Evolutionary conservation across 2,888 invertebrate genomes (phyloP), one percentile per base, ranked within the genome.

Genomic region (Diadegma fenestrale): DNA sequence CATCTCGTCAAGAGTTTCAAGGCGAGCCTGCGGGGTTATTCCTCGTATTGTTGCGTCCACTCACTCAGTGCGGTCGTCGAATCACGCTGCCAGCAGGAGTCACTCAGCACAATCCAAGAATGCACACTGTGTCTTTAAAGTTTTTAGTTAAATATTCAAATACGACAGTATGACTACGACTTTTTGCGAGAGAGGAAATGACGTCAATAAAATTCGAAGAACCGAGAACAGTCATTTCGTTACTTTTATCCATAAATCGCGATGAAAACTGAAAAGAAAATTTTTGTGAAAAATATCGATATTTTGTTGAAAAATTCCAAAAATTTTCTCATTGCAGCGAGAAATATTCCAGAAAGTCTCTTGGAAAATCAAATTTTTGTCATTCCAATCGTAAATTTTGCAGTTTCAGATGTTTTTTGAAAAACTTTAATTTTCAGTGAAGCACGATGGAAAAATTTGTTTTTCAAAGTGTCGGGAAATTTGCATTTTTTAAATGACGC

Each of bases 131-230:
- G 58, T 58, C 58, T 58, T 58, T 12, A 26, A 58, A 58, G 26
- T 58, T 26, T 58, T 22, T 14, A 14, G 14, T 12, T 14, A 26
- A 58, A 58, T 58, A 58, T 58, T 58, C 58, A 58, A 58, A 58
- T 58, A 12, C 26, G 26, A 26, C 4, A 5, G 14, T 26, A 58
- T 26, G 26, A 58, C 26, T 1, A 66, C 26, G 37, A 41, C 51
- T 26, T n/a, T n/a, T n/a, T 26, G 54, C n/a, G 26, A n/a, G 41
- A 72, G 41, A 61, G 81, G 81, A 82, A 69, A 64, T 85, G 81
- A 85, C 85, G 85, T 79, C 81, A 81, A 58, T 26, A 48, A 58
- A 54, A 51, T 81, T 68, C 72, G 77, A 68, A 77, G 80, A 77
- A 78, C 33, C 2, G 17, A 43, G 41, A 37, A 26, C 37, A 73